phyloP scores from a whole-genome alignment of 1,140 invertebrate species.

The Zeugodacus cucurbitae region DNA sequence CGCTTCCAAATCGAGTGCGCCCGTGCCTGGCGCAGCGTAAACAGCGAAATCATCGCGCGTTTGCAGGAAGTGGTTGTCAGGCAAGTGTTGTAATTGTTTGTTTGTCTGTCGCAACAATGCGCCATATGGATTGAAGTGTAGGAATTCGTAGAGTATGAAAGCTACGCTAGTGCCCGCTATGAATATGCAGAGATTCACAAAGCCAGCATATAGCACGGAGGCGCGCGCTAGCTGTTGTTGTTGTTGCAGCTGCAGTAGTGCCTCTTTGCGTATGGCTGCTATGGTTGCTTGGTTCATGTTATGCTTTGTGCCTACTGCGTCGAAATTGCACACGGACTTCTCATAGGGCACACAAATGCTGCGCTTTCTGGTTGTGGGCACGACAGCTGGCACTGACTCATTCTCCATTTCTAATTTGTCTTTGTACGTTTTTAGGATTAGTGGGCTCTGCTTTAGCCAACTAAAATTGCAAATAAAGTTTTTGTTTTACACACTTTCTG shows the following conservation, averaged over 20 bases:
- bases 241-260: not conserved
- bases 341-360: not conserved
- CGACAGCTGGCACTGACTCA: not conserved
- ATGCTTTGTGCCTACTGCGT: not conserved
- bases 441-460: not conserved
- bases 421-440: not conserved
- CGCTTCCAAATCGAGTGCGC: conserved; percentile 46
- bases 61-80: conserved; percentile 56
- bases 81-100: conserved; percentile 52
- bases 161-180: conserved; percentile 53
- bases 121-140: not conserved
- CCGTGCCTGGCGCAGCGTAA: conserved; percentile 48
- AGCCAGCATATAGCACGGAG: not conserved
- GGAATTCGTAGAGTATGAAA: conserved; percentile 49
- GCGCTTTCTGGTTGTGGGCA: not conserved
- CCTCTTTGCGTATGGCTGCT: not conserved
- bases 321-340: not conserved
- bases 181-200: conserved; percentile 46
- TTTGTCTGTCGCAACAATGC: not conserved
- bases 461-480: not conserved
- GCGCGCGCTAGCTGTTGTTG: not conserved
- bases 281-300: not conserved
- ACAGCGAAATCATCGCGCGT: conserved; percentile 60
- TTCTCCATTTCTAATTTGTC: not conserved
- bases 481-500: not conserved